phyloP scores from a whole-genome alignment of 2,888 invertebrate species.

The Nymphalis polychloros region DNA sequence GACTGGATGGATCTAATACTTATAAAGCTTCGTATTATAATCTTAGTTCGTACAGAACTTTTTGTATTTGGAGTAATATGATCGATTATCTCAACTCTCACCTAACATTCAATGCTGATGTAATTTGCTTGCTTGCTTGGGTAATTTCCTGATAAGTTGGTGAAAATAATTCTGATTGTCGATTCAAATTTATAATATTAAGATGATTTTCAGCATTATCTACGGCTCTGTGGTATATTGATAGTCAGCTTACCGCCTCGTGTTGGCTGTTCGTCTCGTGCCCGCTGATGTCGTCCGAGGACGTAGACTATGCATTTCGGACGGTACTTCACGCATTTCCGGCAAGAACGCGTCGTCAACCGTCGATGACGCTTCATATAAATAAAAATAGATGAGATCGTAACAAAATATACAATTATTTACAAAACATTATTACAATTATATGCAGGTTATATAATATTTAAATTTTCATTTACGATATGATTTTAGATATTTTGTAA shows the following conservation, averaged over 20 bases:
- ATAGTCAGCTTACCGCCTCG: conserved; percentile 62
- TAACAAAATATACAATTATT: neutral
- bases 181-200: neutral
- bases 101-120: neutral
- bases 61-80: neutral
- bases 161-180: neutral
- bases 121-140: neutral
- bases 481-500: too few species aligned
- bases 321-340: conserved; percentile 63
- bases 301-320: conserved; percentile 62
- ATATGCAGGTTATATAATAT: too few species aligned
- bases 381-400: neutral
- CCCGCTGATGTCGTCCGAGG: conserved; percentile 72
- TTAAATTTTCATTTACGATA: too few species aligned
- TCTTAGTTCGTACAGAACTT: conserved; percentile 4
- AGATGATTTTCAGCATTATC: conserved; percentile 5
- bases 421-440: too few species aligned
- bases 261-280: conserved; percentile 73
- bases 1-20: conserved; percentile 34
- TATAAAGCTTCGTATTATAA: conserved; percentile 27
- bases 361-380: conserved; percentile 55
- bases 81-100: neutral
- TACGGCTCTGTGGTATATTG: conserved; percentile 3
- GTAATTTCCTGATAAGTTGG: neutral
- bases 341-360: conserved; percentile 74